Evolutionary conservation across 1,140 invertebrate species (phyloP).

Genomic region (Vanessa tameamea): DNA sequence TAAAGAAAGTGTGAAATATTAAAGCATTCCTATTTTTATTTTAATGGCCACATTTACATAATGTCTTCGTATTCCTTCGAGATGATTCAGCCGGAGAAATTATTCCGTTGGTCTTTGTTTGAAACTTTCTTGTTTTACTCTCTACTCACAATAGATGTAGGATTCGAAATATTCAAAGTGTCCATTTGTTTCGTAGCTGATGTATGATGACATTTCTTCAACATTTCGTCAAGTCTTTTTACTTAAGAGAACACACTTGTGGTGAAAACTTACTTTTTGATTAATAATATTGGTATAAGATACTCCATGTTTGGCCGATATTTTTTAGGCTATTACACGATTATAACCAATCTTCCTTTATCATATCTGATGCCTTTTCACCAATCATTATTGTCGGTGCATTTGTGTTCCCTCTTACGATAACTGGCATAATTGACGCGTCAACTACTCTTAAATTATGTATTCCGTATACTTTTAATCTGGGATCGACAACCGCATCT

Average conservation of each 20-base stretch:
- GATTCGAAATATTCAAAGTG: slow-evolving; percentile 38
- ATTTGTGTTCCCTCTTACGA: slow-evolving; percentile 83
- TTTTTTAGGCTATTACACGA: background rate
- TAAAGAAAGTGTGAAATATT: background rate
- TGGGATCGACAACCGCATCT: slow-evolving; percentile 86
- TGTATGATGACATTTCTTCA: slow-evolving; percentile 27
- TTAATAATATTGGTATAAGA: no score
- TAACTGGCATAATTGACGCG: slow-evolving; percentile 86
- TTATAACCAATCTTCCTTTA: slow-evolving; percentile 80
- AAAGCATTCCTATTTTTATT: slow-evolving; percentile 5
- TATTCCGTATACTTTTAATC: slow-evolving; percentile 86
- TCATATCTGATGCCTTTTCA: slow-evolving; percentile 83
- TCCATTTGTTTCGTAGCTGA: slow-evolving; percentile 26
- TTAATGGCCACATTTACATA: slow-evolving; percentile 46
- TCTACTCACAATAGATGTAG: slow-evolving; percentile 37
- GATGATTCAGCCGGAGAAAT: slow-evolving; percentile 60
- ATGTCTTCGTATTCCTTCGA: slow-evolving; percentile 38
- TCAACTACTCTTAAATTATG: slow-evolving; percentile 87
- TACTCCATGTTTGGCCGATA: background rate
- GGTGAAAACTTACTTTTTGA: background rate
- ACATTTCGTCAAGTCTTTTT: slow-evolving; percentile 14
- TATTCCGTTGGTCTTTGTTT: slow-evolving; percentile 69
- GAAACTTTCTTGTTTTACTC: slow-evolving; percentile 63
- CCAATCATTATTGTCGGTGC: slow-evolving; percentile 84
- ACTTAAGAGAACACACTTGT: background rate